Evolutionary conservation across 2,797 vertebrate species (phyloP), one percentile per base, ranked within the genome.

Genomic region (Clarias platycephalus): DNA sequence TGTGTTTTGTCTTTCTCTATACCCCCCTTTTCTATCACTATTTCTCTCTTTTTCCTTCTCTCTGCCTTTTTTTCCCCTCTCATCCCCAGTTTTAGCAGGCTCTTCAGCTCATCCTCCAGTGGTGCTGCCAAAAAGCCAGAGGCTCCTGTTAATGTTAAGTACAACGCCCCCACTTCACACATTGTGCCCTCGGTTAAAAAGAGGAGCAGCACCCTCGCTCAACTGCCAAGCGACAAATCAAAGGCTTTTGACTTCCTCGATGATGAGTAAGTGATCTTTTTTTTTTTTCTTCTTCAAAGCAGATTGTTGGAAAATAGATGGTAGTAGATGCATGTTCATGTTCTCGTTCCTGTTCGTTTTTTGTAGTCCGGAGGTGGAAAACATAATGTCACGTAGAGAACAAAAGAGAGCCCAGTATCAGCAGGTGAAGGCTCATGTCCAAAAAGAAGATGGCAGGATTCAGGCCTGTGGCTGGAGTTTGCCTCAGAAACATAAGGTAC

Each of bases 201-300:
- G 94, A 96, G 95, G 93, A 99, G 97, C 94, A 97, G 95, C 93
- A 93, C 97, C n/a, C 94, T 99, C 91, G 96, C 97, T 91, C 98
- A 99, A 70, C 95, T 99, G 86, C 98, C 98, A 31, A 96, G 96
- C 24, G 97, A 99, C 94, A 98, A 99, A 93, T 98, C 97, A 90
- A 99, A 97, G 92, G 97, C 97, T 70, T 99, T 99, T 72, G 98
- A 99, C 92, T 99, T 99, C 92, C 98, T 99, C 88, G 97, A 97
- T 77, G 98, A 99, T 89, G 98, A 99, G 98, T 99, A 90, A 97
- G 98, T 93, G 68, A 37, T 31, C 78, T 66, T 3, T 80, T 4
- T 49, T 4, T 49, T 44, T 15, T 20, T 12, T n/a, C 22, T 49
- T 7, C 22, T 58, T 22, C 6, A 71, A 22, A 58, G 18, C 53